Base-by-base conservation (phyloP, 2,797 vertebrate species). In the Rhinella marina region DNA sequence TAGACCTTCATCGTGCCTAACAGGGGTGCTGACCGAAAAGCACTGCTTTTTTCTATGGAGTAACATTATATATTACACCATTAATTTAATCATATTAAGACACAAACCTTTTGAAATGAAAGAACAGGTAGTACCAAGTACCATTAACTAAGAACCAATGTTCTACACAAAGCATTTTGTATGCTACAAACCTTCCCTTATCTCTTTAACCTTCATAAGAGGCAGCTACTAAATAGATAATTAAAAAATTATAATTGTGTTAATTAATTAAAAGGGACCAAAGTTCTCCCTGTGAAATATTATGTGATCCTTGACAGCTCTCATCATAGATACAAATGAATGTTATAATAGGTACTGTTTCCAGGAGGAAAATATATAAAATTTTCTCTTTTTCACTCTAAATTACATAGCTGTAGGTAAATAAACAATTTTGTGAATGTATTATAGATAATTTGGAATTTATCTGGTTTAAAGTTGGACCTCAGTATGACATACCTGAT, bases 261-360 rank as follows among this genome's bases (percentile, higher is more conserved):
- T 78, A 86, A 86, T 78, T 86, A 86, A 86, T 86, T 86, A 79
- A 79, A 86, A 56, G 9, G 41, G 61, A 68, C 62, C 76, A 59
- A 73, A 73, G 68, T 84, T 57, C 73, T 86, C 21, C 14, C 57
- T 64, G 27, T 50, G 72, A 85, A 85, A 75, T 76, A 56, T 19
- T 66, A 56, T 86, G 64, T 86, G 41, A 61, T 68, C 27, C 59
- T 78, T 86, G 75, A 78, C 75, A 86, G 61, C 59, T 29, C 41
- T 27, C 57, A 19, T 48, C 48, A 21, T 9, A 66, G 48, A 48
- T 59, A 73, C 27, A 75, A 57, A 79, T 79, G 68, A 10, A 56
- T 50, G 57, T 66, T 56, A 70, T 64, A 32, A 21, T 84, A 13
- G 29, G 23, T 23, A 29, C 5, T 0, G 19, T 41, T 80, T 32